phyloP scores from a whole-genome alignment of 2,113 vertebrate genomes.

The Pleuronectes platessa region DNA sequence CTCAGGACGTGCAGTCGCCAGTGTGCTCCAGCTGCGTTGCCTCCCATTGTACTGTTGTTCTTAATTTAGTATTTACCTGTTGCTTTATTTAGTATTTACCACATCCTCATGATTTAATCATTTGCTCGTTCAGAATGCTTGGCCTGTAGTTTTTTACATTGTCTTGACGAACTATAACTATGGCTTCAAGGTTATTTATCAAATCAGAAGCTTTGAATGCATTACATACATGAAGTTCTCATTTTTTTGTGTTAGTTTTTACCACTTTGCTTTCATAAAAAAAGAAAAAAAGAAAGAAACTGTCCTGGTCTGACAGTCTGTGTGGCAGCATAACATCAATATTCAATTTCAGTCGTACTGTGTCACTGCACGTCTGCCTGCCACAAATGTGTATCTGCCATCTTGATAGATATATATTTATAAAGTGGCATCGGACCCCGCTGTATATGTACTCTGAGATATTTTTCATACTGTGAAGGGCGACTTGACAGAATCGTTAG shows the following conservation, averaged over 20 bases:
- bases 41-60: background rate
- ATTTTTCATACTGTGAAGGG: slow-evolving; percentile 56
- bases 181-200: background rate
- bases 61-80: slow-evolving; percentile 16
- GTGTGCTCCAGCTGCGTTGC: background rate
- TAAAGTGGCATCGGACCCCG: background rate
- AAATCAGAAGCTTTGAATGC: background rate
- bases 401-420: slow-evolving; percentile 10
- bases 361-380: slow-evolving; percentile 33
- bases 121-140: background rate
- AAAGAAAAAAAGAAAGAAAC: slow-evolving; percentile 1
- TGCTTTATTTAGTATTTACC: slow-evolving; percentile 16
- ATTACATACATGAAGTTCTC: background rate
- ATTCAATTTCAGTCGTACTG: slow-evolving; percentile 53
- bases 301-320: slow-evolving; percentile 24
- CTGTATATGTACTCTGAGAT: slow-evolving; percentile 20
- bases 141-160: background rate
- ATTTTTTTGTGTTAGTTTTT: slow-evolving; percentile 1
- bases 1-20: background rate
- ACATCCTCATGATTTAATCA: slow-evolving; percentile 5
- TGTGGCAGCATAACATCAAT: slow-evolving; percentile 50
- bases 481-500: slow-evolving; percentile 50
- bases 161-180: background rate
- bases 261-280: background rate
- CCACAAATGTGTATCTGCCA: slow-evolving; percentile 36